These are phyloP conservation scores for Calameuta idolon DNA, from an alignment of 2,888 invertebrate genomes.

Conservation along the genomic window DNA sequence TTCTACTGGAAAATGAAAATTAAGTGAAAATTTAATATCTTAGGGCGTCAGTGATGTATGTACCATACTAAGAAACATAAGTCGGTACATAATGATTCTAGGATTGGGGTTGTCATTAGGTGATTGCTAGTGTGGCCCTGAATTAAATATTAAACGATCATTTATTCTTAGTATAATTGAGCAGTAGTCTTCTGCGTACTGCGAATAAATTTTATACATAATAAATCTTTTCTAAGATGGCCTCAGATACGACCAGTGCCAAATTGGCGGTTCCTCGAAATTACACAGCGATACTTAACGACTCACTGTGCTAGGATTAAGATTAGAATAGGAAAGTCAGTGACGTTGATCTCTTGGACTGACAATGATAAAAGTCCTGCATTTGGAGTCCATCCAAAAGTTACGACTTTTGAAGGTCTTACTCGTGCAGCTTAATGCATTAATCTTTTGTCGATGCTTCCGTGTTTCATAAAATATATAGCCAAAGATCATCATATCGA, in stretches of 20 bases:
- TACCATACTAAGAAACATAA: neutral
- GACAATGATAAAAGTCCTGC: neutral
- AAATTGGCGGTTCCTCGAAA: neutral
- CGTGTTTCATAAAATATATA: neutral
- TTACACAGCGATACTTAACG: neutral
- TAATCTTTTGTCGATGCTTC: neutral
- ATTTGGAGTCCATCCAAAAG: neutral
- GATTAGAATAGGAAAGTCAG: neutral
- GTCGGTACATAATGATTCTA: neutral
- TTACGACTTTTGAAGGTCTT: neutral
- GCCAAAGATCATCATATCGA: neutral
- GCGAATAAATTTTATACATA: neutral
- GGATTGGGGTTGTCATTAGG: neutral
- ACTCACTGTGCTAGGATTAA: neutral
- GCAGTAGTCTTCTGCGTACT: neutral
- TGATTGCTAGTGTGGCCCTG: neutral
- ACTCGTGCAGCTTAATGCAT: neutral
- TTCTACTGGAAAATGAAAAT: neutral
- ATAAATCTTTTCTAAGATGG: neutral
- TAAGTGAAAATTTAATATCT: neutral
- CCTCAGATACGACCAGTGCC: neutral
- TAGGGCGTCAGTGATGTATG: neutral
- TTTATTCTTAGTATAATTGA: neutral
- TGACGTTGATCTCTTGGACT: neutral
- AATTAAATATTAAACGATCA: neutral